These are phyloP conservation scores for Xestia ashworthii DNA, from an alignment of 2,888 invertebrate species.

Conservation along the genomic window DNA sequence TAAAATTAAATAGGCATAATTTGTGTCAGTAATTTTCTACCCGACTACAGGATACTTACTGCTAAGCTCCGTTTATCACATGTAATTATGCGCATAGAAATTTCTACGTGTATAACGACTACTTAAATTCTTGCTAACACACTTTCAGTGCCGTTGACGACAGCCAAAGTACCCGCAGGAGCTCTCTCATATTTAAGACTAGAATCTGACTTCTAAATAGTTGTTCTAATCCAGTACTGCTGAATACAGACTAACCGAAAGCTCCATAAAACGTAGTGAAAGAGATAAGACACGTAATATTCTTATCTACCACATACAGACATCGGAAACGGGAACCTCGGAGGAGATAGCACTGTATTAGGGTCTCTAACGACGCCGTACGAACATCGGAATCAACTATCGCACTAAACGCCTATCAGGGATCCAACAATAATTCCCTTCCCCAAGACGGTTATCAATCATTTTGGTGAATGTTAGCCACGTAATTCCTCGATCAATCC, in stretches of 20 bases:
- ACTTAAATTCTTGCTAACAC: slow-evolving; percentile 1
- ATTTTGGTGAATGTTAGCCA: slow-evolving; percentile 77
- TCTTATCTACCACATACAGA: slow-evolving; percentile 43
- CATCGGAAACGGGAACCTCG: slow-evolving; percentile 38
- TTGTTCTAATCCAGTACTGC: slow-evolving; percentile 16
- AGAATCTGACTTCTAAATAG: slow-evolving; percentile 3
- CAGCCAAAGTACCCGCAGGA: background rate
- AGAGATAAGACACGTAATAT: slow-evolving; percentile 49
- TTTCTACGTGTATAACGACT: background rate
- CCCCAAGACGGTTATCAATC: slow-evolving; percentile 79
- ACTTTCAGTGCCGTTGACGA: background rate
- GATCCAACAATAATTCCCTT: slow-evolving; percentile 72
- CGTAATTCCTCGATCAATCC: slow-evolving; percentile 83
- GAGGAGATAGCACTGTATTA: slow-evolving; percentile 59
- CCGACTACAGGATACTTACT: slow-evolving; percentile 14
- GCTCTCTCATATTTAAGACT: slow-evolving; percentile 3
- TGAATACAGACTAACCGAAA: slow-evolving; percentile 28
- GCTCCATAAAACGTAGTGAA: slow-evolving; percentile 40
- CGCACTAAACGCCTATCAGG: slow-evolving; percentile 68
- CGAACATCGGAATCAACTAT: slow-evolving; percentile 72
- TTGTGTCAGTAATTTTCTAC: slow-evolving; percentile 18
- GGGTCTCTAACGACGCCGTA: slow-evolving; percentile 54
- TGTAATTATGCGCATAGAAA: slow-evolving; percentile 28
- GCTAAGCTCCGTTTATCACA: slow-evolving; percentile 29
- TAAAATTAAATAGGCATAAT: slow-evolving; percentile 4